These are phyloP conservation scores for Carpatolechia fugitivella DNA, from an alignment of 2,888 invertebrate species.

Conservation along the genomic window DNA sequence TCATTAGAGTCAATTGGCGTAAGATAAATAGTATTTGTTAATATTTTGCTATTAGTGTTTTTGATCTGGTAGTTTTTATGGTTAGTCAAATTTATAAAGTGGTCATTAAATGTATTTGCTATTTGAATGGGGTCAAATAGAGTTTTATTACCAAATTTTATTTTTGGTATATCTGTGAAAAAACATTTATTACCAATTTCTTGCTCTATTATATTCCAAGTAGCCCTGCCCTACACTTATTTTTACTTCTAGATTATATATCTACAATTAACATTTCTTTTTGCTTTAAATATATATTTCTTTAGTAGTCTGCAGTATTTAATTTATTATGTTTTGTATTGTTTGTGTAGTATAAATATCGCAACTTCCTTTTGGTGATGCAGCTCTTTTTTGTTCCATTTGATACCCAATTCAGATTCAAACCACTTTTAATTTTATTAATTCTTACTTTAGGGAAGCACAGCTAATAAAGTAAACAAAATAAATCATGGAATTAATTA, in stretches of 20 bases:
- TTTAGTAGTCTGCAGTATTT: neutral
- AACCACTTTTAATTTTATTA: neutral
- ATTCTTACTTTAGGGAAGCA: neutral
- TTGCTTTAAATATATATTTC: too few species aligned
- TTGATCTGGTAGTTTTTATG: neutral
- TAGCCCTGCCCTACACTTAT: too few species aligned
- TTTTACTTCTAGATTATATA: too few species aligned
- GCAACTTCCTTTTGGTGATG: neutral
- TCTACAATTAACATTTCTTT: too few species aligned
- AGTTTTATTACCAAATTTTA: too few species aligned
- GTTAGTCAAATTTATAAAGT: slow-evolving; percentile 11
- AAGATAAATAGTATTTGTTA: slow-evolving; percentile 3
- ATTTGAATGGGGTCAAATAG: neutral
- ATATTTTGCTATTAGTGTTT: neutral
- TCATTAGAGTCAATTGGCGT: slow-evolving; percentile 1
- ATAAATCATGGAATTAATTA: neutral
- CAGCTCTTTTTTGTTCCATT: neutral
- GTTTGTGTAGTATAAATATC: neutral
- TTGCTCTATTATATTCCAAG: too few species aligned
- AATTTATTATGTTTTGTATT: neutral
- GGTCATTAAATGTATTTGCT: slow-evolving; percentile 12
- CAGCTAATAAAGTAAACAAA: neutral
- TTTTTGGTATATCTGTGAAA: too few species aligned
- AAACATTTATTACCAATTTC: too few species aligned
- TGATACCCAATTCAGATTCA: neutral